Evolutionary conservation across 2,113 vertebrate genomes (phyloP), one percentile per base, ranked within the genome.

Genomic region (Gavialis gangeticus): DNA sequence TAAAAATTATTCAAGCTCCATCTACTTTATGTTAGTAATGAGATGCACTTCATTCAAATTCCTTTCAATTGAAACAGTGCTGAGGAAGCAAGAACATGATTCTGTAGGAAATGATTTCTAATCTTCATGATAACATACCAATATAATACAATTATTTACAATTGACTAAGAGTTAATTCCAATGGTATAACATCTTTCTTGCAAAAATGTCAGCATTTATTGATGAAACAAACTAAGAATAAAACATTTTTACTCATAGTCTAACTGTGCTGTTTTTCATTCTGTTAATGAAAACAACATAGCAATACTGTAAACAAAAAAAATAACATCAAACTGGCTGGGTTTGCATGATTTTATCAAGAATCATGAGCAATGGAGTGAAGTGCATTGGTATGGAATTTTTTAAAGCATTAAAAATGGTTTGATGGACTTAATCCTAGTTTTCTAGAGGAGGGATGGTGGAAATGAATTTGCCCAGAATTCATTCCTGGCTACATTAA

Each of bases 11-110:
- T 98, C 98, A 98, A 98, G 98, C 98, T 98, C 98, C 98, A 98
- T 98, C 98, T 98, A 98, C 97, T 98, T 98, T 98, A 98, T 98
- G 97, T 97, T 98, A 97, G 98, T 98, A 98, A 98, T 98, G 98
- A 98, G 98, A 98, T 98, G 98, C 97, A 98, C 98, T 98, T 98
- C 98, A 98, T 98, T 98, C 98, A 98, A 98, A 98, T 98, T 98
- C 98, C 96, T 97, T 98, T 98, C 98, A 98, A 98, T 98, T 98
- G 98, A 98, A 98, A 98, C 97, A 96, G 96, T 98, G 98, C 98
- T 98, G 98, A 98, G 98, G 94, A 98, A 98, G 98, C 98, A 98
- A 97, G 98, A 98, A 98, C 97, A 98, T 96, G 98, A 98, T 98
- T 98, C 97, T 97, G 97, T 96, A 97, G 97, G 98, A 98, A 98